Evolutionary conservation across 2,888 invertebrate species (phyloP), one percentile per base, ranked within the genome.

Genomic region (Oligia strigilis): DNA sequence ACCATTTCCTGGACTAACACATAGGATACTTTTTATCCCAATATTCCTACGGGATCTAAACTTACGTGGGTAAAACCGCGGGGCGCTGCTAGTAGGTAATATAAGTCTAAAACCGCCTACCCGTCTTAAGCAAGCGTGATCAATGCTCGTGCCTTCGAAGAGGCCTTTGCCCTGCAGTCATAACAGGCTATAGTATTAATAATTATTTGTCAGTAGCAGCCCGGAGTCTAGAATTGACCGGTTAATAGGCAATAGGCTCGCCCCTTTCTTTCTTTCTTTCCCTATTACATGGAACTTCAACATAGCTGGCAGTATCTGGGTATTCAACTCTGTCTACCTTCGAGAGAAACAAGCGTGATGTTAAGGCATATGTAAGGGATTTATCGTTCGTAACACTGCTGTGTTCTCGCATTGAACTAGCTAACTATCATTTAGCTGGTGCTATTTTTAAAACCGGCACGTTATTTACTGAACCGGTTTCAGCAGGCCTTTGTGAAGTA

Each of bases 361-460:
- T 19, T 2, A 9, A 13, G 8, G 11, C 17, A 23, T 11, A 49
- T 11, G 1, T 19, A 4, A 14, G 17, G n/a, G 8, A 29, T 60
- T 36, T 36, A 64, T 70, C 2, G 29, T 55, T 17, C 19, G 9
- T 52, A 72, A 46, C 46, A 73, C 69, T 69, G 71, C 69, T 69
- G 71, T 81, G 40, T 72, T 69, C 64, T 77, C 6, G 6, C 74
- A 65, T 52, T n/a, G 71, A 78, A 69, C 60, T 58, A n/a, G 40
- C 82, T n/a, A 81, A 77, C 58, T 72, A 76, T 83, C 49, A 76
- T 86, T 77, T 74, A 79, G 40, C 71, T 71, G 62, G n/a, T 14
- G 82, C 83, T 85, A 85, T 85, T 86, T 85, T 85, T 86, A 86
- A 83, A 83, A 62, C 75, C 83, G 72, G 65, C 65, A 80, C 62